Evolutionary conservation across 2,888 invertebrate species (phyloP).

Genomic region (Aquatica leii): DNA sequence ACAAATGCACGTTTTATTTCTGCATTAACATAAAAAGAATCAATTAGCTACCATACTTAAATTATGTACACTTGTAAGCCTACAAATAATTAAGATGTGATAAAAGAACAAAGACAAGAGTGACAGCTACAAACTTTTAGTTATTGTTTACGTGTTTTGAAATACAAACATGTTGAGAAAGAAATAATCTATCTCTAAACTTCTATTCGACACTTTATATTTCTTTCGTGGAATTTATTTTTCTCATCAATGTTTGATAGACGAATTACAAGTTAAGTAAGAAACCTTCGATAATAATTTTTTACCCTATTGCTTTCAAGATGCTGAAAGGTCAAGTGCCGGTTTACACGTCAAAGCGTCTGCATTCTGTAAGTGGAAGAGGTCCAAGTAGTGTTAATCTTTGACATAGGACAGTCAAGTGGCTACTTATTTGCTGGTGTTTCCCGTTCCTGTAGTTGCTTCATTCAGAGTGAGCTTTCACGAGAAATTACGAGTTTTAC

Average conservation of each 20-base stretch:
- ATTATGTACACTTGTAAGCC: too few species aligned
- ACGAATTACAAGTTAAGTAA: slow-evolving; percentile 14
- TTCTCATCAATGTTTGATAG: slow-evolving; percentile 34
- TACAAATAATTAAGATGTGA: too few species aligned
- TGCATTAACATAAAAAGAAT: too few species aligned
- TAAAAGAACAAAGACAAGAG: not conserved
- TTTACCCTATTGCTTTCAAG: slow-evolving; percentile 25
- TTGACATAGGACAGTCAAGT: slow-evolving; percentile 43
- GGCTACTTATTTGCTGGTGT: slow-evolving; percentile 37
- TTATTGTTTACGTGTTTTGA: too few species aligned
- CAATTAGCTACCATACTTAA: too few species aligned
- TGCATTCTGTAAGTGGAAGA: slow-evolving; percentile 26
- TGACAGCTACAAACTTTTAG: too few species aligned
- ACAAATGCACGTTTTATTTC: too few species aligned
- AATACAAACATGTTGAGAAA: slow-evolving; percentile 25
- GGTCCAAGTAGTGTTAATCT: slow-evolving; percentile 43
- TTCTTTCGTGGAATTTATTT: slow-evolving; percentile 39
- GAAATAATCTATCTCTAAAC: slow-evolving; percentile 37
- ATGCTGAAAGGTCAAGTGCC: slow-evolving; percentile 26
- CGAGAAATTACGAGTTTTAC: slow-evolving; percentile 22
- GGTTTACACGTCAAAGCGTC: slow-evolving; percentile 23
- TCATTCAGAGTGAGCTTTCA: slow-evolving; percentile 24
- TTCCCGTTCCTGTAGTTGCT: slow-evolving; percentile 31
- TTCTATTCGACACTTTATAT: slow-evolving; percentile 41
- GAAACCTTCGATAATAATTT: slow-evolving; percentile 26